Base-by-base conservation (phyloP, 2,888 invertebrate species). In the Parapristionchus giblindavisi region DNA sequence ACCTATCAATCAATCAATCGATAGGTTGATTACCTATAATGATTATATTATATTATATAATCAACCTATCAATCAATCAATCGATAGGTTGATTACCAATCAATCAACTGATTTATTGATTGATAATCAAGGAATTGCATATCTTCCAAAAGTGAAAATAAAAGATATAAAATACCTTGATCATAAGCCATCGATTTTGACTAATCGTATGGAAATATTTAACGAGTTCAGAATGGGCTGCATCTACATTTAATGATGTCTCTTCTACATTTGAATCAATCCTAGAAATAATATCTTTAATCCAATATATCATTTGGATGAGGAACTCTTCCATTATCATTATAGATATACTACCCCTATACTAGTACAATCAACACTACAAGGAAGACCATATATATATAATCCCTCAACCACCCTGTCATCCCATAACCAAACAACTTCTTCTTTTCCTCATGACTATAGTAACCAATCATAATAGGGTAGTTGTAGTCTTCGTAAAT, bases 101-200 rank as follows among this genome's bases (percentile, higher is more conserved):
- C n/a, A n/a, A n/a, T n/a, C n/a, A n/a, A n/a, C n/a, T n/a, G n/a
- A n/a, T n/a, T n/a, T n/a, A n/a, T n/a, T n/a, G n/a, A n/a, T n/a
- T n/a, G n/a, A n/a, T n/a, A n/a, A n/a, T n/a, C n/a, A n/a, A n/a
- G n/a, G n/a, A n/a, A n/a, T n/a, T n/a, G n/a, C n/a, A n/a, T 66
- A n/a, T 1, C 29, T 14, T 34, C 61, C 36, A 3, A 24, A n/a
- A 17, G 21, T 8, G 43, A 40, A 17, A 5, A 58, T 29, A 58
- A 14, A 58, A 58, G 11, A 27, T 24, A 29, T 8, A 54, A 27
- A 40, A 14, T n/a, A 72, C 93, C 91, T 99, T 99, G 85, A 99
- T 94, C 96, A 99, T 99, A 43, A 99, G 91, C 93, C 97, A 98
- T 85, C 99, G 92, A 90, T 99, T 99, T 79, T 94, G 94, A 24